phyloP scores from a whole-genome alignment of 2,797 vertebrate species.

The Martes flavigula region DNA sequence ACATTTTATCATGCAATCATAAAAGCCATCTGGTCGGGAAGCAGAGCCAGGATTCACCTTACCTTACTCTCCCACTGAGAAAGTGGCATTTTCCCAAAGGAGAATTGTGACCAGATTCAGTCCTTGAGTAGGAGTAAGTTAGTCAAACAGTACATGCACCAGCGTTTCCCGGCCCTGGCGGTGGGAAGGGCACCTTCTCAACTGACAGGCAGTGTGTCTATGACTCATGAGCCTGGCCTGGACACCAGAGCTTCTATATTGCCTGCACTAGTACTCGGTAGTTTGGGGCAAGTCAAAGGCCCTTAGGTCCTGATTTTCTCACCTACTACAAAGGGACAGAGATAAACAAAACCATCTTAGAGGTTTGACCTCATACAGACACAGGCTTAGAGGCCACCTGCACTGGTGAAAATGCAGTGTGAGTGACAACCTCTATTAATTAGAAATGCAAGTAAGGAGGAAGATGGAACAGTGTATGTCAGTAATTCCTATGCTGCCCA shows the following conservation, averaged over 20 bases:
- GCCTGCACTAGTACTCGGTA: neutral
- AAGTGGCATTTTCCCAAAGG: neutral
- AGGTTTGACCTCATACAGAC: neutral
- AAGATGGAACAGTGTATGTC: neutral
- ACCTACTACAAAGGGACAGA: neutral
- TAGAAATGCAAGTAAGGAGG: neutral
- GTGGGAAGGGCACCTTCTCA: neutral
- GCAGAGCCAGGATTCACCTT: neutral
- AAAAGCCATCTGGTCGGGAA: neutral
- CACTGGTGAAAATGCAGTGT: neutral
- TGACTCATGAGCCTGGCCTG: neutral
- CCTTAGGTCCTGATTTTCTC: neutral
- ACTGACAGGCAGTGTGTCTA: fast-evolving
- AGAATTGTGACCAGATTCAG: neutral
- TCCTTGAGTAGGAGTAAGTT: neutral
- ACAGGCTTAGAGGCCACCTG: neutral
- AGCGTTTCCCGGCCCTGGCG: fast-evolving
- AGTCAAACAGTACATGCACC: neutral
- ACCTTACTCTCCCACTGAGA: neutral
- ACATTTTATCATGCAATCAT: neutral
- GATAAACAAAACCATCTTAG: neutral
- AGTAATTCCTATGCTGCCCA: neutral
- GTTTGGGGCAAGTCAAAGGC: neutral
- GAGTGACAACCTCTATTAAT: neutral
- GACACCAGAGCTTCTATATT: neutral